Conservation (phyloP, 2,113 vertebrate genomes). For the Columbina picui region DNA sequence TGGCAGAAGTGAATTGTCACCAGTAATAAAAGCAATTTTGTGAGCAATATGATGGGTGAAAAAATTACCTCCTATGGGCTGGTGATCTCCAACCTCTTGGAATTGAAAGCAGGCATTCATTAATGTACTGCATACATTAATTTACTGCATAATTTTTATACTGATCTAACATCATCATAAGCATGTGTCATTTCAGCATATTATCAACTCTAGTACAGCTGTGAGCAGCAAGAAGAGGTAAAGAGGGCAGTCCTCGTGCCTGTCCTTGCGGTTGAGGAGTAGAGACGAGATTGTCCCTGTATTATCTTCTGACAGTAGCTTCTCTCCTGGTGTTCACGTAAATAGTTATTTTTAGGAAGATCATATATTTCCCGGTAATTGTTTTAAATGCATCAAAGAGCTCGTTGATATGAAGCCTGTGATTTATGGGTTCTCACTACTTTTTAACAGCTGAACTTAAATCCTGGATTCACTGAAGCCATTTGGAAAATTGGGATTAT, state of each 20-base stretch:
- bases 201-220: slow-evolving; percentile 33
- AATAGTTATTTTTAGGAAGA: slow-evolving; percentile 65
- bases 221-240: not conserved
- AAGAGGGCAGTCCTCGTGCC: not conserved
- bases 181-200: not conserved
- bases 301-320: slow-evolving; percentile 25
- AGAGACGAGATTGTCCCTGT: slow-evolving; percentile 2
- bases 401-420: slow-evolving; percentile 41
- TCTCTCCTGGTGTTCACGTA: slow-evolving; percentile 10
- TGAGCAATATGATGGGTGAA: not conserved
- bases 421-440: slow-evolving; percentile 66
- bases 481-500: slow-evolving; percentile 71
- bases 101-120: slow-evolving; percentile 4
- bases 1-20: not conserved
- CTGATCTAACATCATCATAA: not conserved
- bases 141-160: slow-evolving; percentile 11
- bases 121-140: slow-evolving; percentile 1
- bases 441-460: slow-evolving; percentile 67
- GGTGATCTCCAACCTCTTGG: not conserved
- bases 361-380: slow-evolving; percentile 60
- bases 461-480: slow-evolving; percentile 67
- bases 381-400: slow-evolving; percentile 62
- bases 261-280: slow-evolving; percentile 6
- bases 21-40: not conserved
- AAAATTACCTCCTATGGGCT: not conserved